Evolutionary conservation across 1,140 invertebrate species (phyloP).

Genomic region (Drosophila repletoides): DNA sequence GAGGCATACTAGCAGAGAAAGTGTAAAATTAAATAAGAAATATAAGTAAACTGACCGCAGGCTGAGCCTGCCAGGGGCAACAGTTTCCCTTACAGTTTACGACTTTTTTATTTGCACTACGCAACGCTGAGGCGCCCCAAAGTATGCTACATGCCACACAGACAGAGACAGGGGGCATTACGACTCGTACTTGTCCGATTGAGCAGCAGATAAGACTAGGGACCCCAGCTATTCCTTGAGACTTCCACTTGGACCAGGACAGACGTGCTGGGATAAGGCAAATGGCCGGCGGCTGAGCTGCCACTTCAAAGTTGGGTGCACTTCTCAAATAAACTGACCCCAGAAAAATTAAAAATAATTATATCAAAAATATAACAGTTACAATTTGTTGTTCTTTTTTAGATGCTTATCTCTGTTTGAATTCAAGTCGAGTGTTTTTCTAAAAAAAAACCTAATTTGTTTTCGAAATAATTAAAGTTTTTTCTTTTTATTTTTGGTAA

Average conservation of each 20-base stretch:
- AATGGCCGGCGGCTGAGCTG: slow-evolving; percentile 36
- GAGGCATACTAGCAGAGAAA: slow-evolving; percentile 23
- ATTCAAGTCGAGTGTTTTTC: no score
- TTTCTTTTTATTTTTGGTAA: not conserved
- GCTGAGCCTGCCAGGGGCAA: not conserved
- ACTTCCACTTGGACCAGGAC: no score
- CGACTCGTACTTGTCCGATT: slow-evolving; percentile 39
- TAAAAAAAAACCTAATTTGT: slow-evolving; percentile 15
- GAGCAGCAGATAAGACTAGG: slow-evolving; percentile 45
- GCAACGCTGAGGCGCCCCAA: slow-evolving; percentile 29
- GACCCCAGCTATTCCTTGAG: no score
- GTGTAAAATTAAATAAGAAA: slow-evolving; percentile 76
- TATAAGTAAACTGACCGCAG: slow-evolving; percentile 72
- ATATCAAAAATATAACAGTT: slow-evolving; percentile 35
- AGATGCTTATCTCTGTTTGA: not conserved
- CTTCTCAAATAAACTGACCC: slow-evolving; percentile 16
- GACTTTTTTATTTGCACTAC: slow-evolving; percentile 67
- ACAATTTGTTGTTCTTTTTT: no score
- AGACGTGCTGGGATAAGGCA: not conserved
- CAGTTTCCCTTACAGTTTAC: slow-evolving; percentile 44
- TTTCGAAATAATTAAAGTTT: not conserved
- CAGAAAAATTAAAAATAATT: slow-evolving; percentile 71
- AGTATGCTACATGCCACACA: slow-evolving; percentile 25
- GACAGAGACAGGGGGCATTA: slow-evolving; percentile 17
- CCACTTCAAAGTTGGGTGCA: slow-evolving; percentile 55